Evolutionary conservation across 2,113 vertebrate species (phyloP).

Genomic region (Rhombomys opimus): DNA sequence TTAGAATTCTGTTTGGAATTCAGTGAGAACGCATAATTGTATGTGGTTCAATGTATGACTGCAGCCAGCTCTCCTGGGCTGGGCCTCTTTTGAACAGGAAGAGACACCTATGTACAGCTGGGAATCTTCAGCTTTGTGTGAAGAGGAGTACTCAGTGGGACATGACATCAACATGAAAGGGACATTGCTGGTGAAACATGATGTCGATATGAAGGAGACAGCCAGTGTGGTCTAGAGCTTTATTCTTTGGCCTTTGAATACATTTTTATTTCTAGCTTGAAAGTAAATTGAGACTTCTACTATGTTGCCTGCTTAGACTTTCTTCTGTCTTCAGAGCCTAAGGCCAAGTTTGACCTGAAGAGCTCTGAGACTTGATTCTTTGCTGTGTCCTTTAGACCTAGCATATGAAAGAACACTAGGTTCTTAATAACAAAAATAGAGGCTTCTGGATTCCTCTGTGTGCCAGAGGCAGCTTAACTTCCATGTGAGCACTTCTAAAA

Average conservation of each 20-base stretch:
- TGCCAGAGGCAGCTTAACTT: conserved; percentile 56
- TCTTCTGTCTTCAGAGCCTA: conserved; percentile 68
- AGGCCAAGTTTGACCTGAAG: conserved; percentile 74
- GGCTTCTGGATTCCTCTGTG: conserved; percentile 49
- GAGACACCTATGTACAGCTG: not conserved
- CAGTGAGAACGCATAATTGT: not conserved
- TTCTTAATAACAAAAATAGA: conserved; percentile 50
- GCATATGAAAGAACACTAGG: conserved; percentile 42
- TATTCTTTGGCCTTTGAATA: conserved; percentile 21
- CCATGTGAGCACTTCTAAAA: conserved; percentile 11
- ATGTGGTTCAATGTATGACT: not conserved
- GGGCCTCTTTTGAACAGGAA: not conserved
- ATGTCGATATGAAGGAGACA: not conserved
- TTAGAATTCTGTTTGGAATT: not conserved
- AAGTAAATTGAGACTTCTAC: conserved; percentile 55
- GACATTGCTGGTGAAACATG: not conserved
- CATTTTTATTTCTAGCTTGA: conserved; percentile 49
- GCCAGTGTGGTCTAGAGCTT: not conserved
- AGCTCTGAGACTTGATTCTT: conserved; percentile 21
- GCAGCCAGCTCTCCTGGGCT: not conserved
- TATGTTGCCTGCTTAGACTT: not conserved
- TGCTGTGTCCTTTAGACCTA: conserved; percentile 54
- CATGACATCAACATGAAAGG: not conserved
- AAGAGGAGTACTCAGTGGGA: not conserved
- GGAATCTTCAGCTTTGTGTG: not conserved